Conservation (phyloP, 1,140 invertebrate genomes). For the Eumaeus atala region DNA sequence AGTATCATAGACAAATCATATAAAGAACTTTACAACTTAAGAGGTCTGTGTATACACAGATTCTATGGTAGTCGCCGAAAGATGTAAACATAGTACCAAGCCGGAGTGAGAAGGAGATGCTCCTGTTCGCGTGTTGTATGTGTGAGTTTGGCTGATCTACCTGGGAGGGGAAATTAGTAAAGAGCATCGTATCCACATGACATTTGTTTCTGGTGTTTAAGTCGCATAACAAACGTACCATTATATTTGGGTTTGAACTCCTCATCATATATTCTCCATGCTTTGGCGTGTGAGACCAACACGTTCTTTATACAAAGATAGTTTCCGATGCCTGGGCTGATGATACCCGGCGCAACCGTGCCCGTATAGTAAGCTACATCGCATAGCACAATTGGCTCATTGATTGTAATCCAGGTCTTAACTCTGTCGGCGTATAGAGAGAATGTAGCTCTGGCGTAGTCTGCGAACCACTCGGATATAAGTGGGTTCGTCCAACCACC, state of each 20-base stretch:
- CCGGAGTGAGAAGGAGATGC: no score
- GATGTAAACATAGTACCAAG: no score
- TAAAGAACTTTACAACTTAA: no score
- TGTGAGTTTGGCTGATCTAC: no score
- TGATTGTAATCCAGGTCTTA: slow-evolving; percentile 57
- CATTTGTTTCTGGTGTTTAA: no score
- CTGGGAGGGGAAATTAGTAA: no score
- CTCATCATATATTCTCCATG: slow-evolving; percentile 32
- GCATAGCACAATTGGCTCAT: slow-evolving; percentile 54
- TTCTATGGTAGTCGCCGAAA: no score
- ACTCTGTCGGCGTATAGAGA: slow-evolving; percentile 59
- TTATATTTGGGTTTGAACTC: slow-evolving; percentile 28
- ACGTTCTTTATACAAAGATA: slow-evolving; percentile 33
- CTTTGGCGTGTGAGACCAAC: slow-evolving; percentile 35
- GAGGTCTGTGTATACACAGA: no score
- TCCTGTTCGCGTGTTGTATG: no score
- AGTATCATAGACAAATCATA: no score
- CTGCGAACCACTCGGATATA: slow-evolving; percentile 65
- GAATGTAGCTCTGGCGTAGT: slow-evolving; percentile 56
- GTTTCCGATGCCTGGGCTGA: slow-evolving; percentile 42
- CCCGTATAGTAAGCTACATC: slow-evolving; percentile 48
- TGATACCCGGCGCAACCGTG: slow-evolving; percentile 57
- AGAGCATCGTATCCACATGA: no score
- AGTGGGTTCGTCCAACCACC: slow-evolving; percentile 75
- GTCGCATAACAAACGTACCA: slow-evolving; percentile 30